Percentiles rank a stretch among this genome's conserved stretches.
These are phyloP conservation scores for Python bivittatus DNA, from an alignment of 2,113 vertebrate species.

Conservation along the genomic window DNA sequence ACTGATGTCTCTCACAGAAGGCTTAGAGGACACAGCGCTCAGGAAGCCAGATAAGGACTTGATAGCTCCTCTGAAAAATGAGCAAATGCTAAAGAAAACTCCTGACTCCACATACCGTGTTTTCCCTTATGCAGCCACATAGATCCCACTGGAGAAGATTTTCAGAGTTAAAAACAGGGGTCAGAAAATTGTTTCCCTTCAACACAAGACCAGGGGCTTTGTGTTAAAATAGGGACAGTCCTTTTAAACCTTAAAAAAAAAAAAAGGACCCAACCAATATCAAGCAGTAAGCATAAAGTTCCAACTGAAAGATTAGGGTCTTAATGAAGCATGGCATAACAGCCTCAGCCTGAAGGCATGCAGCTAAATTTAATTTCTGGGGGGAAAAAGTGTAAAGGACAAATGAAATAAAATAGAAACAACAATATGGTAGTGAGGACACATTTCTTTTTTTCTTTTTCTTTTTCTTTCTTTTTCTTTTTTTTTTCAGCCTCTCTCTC, in stretches of 20 bases:
- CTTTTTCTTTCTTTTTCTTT: neutral
- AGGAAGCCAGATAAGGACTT: neutral
- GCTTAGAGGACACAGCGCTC: neutral
- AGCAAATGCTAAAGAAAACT: neutral
- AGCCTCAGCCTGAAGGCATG: neutral
- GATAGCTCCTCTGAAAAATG: neutral
- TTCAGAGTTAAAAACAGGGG: neutral
- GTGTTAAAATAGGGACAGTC: neutral
- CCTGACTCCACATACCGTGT: neutral
- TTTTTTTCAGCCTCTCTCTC: neutral
- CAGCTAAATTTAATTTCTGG: conserved; percentile 20
- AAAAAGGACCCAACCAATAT: neutral
- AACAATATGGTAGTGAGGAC: neutral
- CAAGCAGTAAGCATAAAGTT: conserved; percentile 20
- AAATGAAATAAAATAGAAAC: conserved; percentile 1
- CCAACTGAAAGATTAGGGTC: neutral
- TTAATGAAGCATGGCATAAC: conserved; percentile 37
- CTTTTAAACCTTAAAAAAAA: neutral
- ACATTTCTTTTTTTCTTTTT: neutral
- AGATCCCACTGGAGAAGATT: neutral
- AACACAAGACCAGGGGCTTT: neutral
- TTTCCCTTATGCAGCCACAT: neutral
- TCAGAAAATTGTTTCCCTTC: neutral
- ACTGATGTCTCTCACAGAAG: neutral
- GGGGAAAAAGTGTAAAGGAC: neutral